Evolutionary conservation across 53 echinoderm and acorn worm genomes (phyloP).

Genomic region (Paracentrotus lividus): DNA sequence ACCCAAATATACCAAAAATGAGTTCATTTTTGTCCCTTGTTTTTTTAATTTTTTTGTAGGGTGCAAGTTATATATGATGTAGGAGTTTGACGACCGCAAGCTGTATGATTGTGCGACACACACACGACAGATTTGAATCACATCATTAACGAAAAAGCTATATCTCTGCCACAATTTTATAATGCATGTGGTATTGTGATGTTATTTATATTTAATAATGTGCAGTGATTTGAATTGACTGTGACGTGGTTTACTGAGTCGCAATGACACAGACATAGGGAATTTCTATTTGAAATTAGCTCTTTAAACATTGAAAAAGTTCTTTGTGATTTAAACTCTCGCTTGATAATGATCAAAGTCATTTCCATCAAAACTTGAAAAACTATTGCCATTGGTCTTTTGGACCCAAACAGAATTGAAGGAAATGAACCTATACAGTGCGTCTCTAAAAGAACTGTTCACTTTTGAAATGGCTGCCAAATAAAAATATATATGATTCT

Average conservation of each 20-base stretch:
- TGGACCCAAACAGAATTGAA: not conserved
- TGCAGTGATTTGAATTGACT: conserved; percentile 24
- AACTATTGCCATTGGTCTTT: not conserved
- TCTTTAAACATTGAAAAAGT: not conserved
- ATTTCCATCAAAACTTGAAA: not conserved
- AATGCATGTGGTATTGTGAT: not conserved
- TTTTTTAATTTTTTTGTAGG: too few relatives aligned
- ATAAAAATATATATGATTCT: too few relatives aligned
- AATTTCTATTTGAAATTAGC: not conserved
- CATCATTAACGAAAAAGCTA: not conserved
- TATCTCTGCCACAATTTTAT: not conserved
- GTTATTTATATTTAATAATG: not conserved
- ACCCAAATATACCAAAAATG: too few relatives aligned
- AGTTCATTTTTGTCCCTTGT: too few relatives aligned
- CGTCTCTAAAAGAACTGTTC: too few relatives aligned
- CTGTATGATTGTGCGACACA: too few relatives aligned
- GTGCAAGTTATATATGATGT: too few relatives aligned
- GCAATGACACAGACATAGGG: not conserved
- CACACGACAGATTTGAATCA: too few relatives aligned
- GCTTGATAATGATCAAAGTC: not conserved
- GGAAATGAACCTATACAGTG: not conserved
- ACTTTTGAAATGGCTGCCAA: too few relatives aligned
- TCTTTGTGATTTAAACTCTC: not conserved
- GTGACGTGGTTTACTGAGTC: not conserved
- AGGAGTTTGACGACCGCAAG: too few relatives aligned